These are phyloP conservation scores for Brachylomia viminalis DNA, from an alignment of 2,888 invertebrate genomes.

Conservation along the genomic window DNA sequence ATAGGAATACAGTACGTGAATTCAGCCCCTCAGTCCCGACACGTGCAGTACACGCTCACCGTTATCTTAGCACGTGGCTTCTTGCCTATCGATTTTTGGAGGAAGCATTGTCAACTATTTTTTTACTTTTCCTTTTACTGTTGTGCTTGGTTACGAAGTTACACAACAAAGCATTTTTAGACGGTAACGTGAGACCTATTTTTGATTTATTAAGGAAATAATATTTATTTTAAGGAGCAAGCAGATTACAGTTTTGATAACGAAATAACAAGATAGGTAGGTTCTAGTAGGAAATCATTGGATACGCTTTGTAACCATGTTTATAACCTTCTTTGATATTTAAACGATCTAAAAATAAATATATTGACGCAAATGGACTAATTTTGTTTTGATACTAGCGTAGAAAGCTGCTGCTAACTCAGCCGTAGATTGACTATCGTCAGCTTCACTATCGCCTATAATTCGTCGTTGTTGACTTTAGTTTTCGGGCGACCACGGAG, in stretches of 20 bases:
- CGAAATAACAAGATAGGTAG: not conserved
- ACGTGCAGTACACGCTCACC: constrained; percentile 72
- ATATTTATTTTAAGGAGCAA: not conserved
- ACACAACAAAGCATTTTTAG: constrained; percentile 44
- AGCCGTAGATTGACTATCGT: no score
- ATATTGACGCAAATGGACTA: no score
- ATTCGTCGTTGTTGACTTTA: no score
- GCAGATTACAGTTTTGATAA: no score
- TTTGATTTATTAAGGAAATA: not conserved
- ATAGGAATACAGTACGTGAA: constrained; percentile 22
- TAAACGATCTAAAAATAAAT: not conserved
- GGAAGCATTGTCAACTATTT: constrained; percentile 30
- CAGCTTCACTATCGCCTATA: no score
- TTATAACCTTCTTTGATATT: not conserved
- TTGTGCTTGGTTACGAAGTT: constrained; percentile 52
- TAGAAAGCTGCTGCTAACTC: no score
- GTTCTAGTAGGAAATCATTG: not conserved
- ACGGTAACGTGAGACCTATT: not conserved
- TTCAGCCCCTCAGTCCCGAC: constrained; percentile 60
- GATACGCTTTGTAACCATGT: not conserved
- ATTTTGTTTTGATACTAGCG: no score
- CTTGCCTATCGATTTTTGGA: constrained; percentile 57
- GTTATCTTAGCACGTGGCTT: constrained; percentile 73
- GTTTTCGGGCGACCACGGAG: no score
- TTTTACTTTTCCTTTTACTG: constrained; percentile 18